Conservation (phyloP, 2,888 invertebrate species). For the Pristionchus maxplancki region DNA sequence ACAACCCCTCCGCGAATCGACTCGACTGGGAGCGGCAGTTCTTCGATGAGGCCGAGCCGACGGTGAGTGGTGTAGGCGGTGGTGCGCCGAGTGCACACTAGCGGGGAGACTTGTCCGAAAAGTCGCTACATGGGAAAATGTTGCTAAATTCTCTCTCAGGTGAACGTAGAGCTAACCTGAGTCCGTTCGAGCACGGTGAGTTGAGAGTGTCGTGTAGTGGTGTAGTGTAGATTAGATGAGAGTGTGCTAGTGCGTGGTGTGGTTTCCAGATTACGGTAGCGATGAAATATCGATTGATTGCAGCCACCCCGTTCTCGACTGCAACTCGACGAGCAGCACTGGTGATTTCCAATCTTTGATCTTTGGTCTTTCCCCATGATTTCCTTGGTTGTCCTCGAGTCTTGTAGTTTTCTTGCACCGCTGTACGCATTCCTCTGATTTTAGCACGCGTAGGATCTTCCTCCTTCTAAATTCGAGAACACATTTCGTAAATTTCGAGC, state of each 20-base stretch:
- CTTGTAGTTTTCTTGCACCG: not conserved
- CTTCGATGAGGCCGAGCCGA: constrained; percentile 68
- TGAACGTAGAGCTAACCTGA: constrained; percentile 48
- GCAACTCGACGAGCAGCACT: constrained; percentile 15
- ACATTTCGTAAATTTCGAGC: not conserved
- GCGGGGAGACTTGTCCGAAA: not conserved
- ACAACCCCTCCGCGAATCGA: constrained; percentile 62
- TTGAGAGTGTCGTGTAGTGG: not conserved
- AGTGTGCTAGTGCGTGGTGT: not conserved
- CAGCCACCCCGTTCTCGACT: constrained; percentile 45
- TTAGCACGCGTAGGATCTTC: not conserved
- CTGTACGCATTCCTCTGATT: not conserved
- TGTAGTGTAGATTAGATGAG: not conserved
- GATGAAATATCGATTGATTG: not conserved
- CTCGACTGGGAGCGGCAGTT: constrained; percentile 75
- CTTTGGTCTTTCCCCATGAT: not conserved
- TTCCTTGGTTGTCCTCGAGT: not conserved
- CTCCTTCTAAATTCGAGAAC: not conserved
- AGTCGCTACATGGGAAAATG: not conserved
- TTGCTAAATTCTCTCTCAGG: not conserved
- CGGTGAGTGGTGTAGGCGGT: not conserved
- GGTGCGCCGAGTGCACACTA: not conserved
- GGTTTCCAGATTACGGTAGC: not conserved
- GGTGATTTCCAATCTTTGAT: constrained; percentile 32
- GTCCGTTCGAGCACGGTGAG: not conserved